Evolutionary conservation across 2,113 vertebrate genomes (phyloP).

Genomic region (Thamnaconus septentrionalis): DNA sequence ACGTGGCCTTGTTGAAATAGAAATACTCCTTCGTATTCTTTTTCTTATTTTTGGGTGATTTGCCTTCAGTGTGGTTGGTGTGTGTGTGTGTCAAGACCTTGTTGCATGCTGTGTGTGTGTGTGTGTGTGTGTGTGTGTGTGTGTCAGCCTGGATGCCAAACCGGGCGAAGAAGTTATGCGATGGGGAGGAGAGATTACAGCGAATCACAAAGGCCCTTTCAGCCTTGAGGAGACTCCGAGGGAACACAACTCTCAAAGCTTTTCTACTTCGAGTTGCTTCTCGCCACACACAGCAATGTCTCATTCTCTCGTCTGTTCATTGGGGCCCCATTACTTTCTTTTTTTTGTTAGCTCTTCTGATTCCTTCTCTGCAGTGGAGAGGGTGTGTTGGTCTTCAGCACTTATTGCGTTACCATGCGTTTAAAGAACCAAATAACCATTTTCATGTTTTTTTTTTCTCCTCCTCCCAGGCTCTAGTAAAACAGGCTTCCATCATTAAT

Average conservation of each 20-base stretch:
- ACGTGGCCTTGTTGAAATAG: no score
- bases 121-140: slow-evolving; percentile 21
- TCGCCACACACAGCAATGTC: slow-evolving; percentile 7
- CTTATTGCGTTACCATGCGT: slow-evolving; percentile 48
- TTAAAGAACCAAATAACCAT: slow-evolving; percentile 1
- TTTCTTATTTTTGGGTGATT: no score
- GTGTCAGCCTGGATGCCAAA: slow-evolving; percentile 52
- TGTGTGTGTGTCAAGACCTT: background rate
- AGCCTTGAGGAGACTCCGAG: slow-evolving; percentile 61
- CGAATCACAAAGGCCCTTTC: slow-evolving; percentile 70
- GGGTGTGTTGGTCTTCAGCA: slow-evolving; percentile 34
- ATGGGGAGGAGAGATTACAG: slow-evolving; percentile 69
- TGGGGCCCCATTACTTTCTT: slow-evolving; percentile 38
- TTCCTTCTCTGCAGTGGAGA: slow-evolving; percentile 18
- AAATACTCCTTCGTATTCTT: no score
- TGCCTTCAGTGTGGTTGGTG: background rate
- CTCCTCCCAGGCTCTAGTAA: no score
- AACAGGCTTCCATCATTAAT: no score
- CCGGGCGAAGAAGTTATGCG: slow-evolving; percentile 60
- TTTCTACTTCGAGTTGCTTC: slow-evolving; percentile 65
- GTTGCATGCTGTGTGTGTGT: background rate
- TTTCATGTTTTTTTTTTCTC: no score
- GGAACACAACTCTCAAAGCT: slow-evolving; percentile 58
- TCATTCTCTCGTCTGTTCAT: background rate
- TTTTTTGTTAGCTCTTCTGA: slow-evolving; percentile 30